Base-by-base conservation (phyloP, 2,888 invertebrate genomes). In the Taphrorychus bicolor region DNA sequence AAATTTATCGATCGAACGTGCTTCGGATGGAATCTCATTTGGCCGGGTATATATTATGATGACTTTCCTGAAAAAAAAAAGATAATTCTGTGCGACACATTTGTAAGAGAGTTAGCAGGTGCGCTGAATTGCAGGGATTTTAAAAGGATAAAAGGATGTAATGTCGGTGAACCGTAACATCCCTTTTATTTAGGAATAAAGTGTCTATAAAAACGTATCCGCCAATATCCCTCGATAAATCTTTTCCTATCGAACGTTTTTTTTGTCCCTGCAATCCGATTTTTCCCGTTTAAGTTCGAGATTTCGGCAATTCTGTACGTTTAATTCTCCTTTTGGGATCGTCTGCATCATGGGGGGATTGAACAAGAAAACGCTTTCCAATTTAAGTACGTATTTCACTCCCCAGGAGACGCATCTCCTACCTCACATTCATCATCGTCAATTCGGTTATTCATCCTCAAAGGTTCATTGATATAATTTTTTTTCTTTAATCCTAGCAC, bases 101-200 rank as follows among this genome's bases (percentile, higher is more conserved):
- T 69, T 61, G 59, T 69, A 45, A 45, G 45, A 16, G 45, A 45
- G 45, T 45, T 45, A 69, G 69, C 69, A 69, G 69, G 69, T 69
- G 69, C 61, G 64, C 59, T 40, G 64, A 69, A 69, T 69, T 60
- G 69, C 56, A 56, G 51, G 69, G 64, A 64, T 64, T 69, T 69
- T 59, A 60, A 69, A 69, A 49, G 69, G 63, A 69, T 69, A 69
- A 69, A 69, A 48, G 69, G 60, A 64, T 65, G 59, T 64, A 59
- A 68, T 59, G 63, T 63, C 59, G 68, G 68, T 45, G 63, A 68
- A 68, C 63, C 63, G 59, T 58, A 59, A 63, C 68, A 56, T 68
- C 68, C 68, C 64, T 68, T 68, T 68, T 64, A 68, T 68, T 68
- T 63, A 59, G 63, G 64, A 68, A 68, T 68, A 68, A 68, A 68